phyloP scores from a whole-genome alignment of 2,888 invertebrate genomes.

The Steinernema carpocapsae region DNA sequence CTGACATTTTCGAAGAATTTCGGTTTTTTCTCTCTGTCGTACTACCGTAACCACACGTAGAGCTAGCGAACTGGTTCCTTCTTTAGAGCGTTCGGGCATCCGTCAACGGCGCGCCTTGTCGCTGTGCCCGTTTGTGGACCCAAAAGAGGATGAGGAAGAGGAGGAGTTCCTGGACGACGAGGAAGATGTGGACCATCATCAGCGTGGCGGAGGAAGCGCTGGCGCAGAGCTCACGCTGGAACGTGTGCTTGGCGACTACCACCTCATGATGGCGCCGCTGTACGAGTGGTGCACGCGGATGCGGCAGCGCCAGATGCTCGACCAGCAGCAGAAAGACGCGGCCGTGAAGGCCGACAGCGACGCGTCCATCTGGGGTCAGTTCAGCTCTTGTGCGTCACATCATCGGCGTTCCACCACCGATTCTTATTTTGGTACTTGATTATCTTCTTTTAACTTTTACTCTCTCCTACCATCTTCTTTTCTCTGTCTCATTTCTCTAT shows the following conservation, averaged over 20 bases:
- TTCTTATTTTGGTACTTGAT: slow-evolving; percentile 26
- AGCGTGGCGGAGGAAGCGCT: slow-evolving; percentile 42
- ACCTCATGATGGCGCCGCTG: slow-evolving; percentile 65
- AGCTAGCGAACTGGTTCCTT: not conserved
- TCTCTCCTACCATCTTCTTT: not conserved
- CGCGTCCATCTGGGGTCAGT: slow-evolving; percentile 39
- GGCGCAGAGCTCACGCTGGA: slow-evolving; percentile 1
- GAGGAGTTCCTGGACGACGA: not conserved
- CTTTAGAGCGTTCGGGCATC: slow-evolving; percentile 35
- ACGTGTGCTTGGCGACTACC: slow-evolving; percentile 53
- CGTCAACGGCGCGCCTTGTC: slow-evolving; percentile 51
- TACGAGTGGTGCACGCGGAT: slow-evolving; percentile 63
- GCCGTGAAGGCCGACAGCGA: slow-evolving; percentile 50
- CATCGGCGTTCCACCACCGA: slow-evolving; percentile 33
- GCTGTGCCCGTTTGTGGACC: slow-evolving; percentile 49
- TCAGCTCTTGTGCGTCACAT: slow-evolving; percentile 35
- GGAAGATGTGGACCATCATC: slow-evolving; percentile 36
- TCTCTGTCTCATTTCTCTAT: not conserved
- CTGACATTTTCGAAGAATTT: not conserved
- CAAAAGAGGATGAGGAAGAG: slow-evolving; percentile 36
- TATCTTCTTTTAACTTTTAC: slow-evolving; percentile 24
- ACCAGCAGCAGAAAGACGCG: slow-evolving; percentile 47
- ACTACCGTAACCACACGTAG: not conserved
- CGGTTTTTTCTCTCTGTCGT: not conserved
- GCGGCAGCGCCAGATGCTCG: slow-evolving; percentile 45